Evolutionary conservation across 2,113 vertebrate genomes (phyloP), one percentile per base, ranked within the genome.

Genomic region (Sisor rabdophorus): DNA sequence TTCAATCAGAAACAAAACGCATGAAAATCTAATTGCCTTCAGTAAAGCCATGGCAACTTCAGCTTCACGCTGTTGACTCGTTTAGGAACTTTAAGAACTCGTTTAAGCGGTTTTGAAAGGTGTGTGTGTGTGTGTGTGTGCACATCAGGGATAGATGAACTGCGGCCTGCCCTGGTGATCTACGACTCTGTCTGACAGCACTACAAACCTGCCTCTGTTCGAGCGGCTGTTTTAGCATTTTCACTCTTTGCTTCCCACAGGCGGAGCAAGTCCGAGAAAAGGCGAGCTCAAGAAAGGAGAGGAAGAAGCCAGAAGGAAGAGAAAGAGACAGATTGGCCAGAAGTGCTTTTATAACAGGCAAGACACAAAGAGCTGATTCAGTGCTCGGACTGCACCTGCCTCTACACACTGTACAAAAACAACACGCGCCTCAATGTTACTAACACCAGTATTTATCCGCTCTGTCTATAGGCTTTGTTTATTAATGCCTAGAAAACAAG

Each of bases 351-450:
- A 80, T 80, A 78, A 80, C 75, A 77, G 72, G 73, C 71, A 32
- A 22, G 20, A 80, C 81, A 83, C 81, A 83, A 83, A 83, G 81
- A 83, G 58, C 75, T 80, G 67, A 83, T 83, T 83, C 81, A 83
- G 70, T 68, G 71, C 50, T 69, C 17, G 56, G 50, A 40, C 75
- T 83, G 81, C 81, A 83, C 81, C 81, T 83, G 81, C 81, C 78
- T 80, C 78, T 61, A 70, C 44, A 75, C 81, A 77, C 75, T 83
- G 81, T 80, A 80, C 78, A 77, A 76, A 77, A 73, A 76, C 81
- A 77, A 72, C 81, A 70, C 78, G 78, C 71, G 50, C 78, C 63
- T 73, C 61, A 77, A 82, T 76, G 69, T 75, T 71, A 70, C 78
- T 22, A 40, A 79, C 74, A 70, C 68, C 77, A 81, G 77, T 59